These are phyloP conservation scores for Trachemys scripta DNA, from an alignment of 2,113 vertebrate genomes.

Conservation along the genomic window DNA sequence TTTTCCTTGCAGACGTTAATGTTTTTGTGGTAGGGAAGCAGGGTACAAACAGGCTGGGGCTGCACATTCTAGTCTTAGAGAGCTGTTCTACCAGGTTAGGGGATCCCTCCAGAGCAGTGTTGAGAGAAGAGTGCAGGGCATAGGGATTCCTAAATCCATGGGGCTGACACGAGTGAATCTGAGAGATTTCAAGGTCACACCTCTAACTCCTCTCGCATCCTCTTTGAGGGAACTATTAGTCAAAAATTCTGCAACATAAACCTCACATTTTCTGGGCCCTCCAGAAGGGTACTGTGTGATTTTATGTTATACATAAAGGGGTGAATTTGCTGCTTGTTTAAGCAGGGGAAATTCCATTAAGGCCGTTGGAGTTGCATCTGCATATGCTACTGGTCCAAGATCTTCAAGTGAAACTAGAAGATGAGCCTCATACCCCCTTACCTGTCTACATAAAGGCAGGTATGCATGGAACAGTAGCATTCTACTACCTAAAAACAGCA, in stretches of 20 bases:
- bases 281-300: neutral
- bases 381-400: neutral
- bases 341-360: neutral
- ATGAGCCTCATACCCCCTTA: neutral
- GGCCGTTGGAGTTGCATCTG: neutral
- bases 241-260: neutral
- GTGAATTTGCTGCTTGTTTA: neutral
- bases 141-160: neutral
- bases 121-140: neutral
- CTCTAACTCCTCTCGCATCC: neutral
- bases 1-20: neutral
- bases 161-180: neutral
- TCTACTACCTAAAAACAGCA: slow-evolving; percentile 26
- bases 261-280: neutral
- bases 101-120: neutral
- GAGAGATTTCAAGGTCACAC: neutral
- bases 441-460: neutral
- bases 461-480: slow-evolving; percentile 6
- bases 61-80: neutral
- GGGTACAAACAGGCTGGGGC: neutral
- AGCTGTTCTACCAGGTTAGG: neutral
- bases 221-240: neutral
- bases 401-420: neutral
- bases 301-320: neutral
- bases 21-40: neutral